These are phyloP conservation scores for Procambarus clarkii DNA, from an alignment of 1,140 invertebrate species.

Conservation along the genomic window DNA sequence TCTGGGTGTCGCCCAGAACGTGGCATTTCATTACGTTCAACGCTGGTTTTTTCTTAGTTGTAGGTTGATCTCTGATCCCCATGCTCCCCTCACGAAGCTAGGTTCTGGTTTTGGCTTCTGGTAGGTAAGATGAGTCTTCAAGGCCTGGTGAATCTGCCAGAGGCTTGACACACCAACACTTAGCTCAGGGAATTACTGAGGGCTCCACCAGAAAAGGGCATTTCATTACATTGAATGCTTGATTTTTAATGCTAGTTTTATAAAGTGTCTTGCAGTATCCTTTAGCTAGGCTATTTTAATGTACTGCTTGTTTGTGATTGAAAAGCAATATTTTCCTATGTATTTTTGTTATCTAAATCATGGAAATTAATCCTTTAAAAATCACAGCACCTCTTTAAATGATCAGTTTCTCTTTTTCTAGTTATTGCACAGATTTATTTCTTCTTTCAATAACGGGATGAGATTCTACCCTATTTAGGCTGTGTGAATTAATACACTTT, in stretches of 20 bases:
- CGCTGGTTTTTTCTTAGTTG: too few species aligned
- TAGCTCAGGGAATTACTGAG: too few species aligned
- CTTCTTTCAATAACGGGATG: constrained; percentile 1
- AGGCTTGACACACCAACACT: too few species aligned
- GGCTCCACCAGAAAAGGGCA: too few species aligned
- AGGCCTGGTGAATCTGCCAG: too few species aligned
- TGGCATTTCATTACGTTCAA: too few species aligned
- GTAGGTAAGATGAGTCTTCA: too few species aligned
- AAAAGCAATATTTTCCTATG: constrained; percentile 2
- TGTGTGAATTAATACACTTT: neutral
- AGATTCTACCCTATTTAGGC: constrained; percentile 1
- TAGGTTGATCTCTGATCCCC: too few species aligned
- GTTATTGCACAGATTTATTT: constrained; percentile 5
- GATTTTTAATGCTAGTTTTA: constrained; percentile 6
- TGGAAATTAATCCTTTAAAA: neutral
- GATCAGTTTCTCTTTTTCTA: neutral
- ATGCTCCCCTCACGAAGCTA: too few species aligned
- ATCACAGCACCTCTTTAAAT: constrained; percentile 12
- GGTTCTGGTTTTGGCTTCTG: too few species aligned
- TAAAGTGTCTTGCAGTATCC: neutral
- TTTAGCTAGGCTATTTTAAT: constrained; percentile 6
- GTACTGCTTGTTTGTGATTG: constrained; percentile 8
- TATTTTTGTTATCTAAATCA: neutral
- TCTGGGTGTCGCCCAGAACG: too few species aligned
- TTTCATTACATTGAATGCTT: too few species aligned